These are phyloP conservation scores for Calycopis cecrops DNA, from an alignment of 1,140 invertebrate genomes.

Conservation along the genomic window DNA sequence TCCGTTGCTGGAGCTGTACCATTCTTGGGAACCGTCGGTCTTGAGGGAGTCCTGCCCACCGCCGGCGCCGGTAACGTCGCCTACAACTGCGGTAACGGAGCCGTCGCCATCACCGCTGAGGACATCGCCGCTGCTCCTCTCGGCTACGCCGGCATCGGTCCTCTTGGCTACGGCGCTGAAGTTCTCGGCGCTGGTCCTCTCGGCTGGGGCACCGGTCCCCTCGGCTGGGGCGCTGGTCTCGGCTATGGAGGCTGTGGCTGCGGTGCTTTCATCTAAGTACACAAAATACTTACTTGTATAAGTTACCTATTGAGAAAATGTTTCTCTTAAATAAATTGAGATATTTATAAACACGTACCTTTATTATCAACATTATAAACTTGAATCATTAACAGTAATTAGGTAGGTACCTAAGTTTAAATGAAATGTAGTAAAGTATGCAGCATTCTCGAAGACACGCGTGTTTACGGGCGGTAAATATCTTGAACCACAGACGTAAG, in stretches of 20 bases:
- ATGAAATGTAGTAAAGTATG: too few relatives aligned
- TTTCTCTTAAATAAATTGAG: too few relatives aligned
- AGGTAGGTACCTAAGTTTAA: too few relatives aligned
- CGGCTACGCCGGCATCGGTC: constrained; percentile 19
- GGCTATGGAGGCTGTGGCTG: background rate
- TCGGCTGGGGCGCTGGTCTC: background rate
- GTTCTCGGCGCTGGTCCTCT: background rate
- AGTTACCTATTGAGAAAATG: too few relatives aligned
- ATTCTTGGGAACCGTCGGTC: constrained; percentile 37
- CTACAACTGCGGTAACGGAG: constrained; percentile 29
- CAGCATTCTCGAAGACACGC: too few relatives aligned
- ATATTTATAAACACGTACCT: too few relatives aligned
- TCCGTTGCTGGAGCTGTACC: constrained; percentile 36
- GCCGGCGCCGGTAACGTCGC: constrained; percentile 39
- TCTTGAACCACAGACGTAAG: too few relatives aligned
- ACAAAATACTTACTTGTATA: too few relatives aligned
- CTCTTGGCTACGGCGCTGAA: constrained; percentile 7
- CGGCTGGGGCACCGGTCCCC: background rate
- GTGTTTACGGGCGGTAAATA: too few relatives aligned
- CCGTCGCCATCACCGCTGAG: constrained; percentile 31
- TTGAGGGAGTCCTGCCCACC: constrained; percentile 38
- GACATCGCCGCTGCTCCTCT: constrained; percentile 20
- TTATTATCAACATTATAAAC: too few relatives aligned
- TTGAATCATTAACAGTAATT: too few relatives aligned
- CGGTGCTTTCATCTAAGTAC: background rate